These are phyloP conservation scores for Drosophila repleta DNA, from an alignment of 1,140 invertebrate genomes.

Conservation along the genomic window DNA sequence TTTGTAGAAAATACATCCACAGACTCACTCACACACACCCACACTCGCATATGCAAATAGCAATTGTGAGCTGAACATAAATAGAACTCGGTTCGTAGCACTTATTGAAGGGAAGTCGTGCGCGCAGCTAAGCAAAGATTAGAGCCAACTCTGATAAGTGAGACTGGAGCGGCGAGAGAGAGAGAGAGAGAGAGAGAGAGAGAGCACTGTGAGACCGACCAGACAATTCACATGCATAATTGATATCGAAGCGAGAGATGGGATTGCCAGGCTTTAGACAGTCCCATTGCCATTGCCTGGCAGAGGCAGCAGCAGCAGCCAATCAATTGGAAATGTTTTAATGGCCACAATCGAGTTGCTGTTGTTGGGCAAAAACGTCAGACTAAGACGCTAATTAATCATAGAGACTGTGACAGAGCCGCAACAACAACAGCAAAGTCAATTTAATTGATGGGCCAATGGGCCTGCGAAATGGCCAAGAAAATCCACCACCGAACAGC, in stretches of 20 bases:
- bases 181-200: too few species aligned
- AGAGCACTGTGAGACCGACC: background rate
- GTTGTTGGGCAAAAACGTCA: slow-evolving; percentile 43
- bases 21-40: background rate
- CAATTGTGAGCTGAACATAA: slow-evolving; percentile 37
- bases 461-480: slow-evolving; percentile 19
- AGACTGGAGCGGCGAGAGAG: background rate
- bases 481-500: slow-evolving; percentile 45
- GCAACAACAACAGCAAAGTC: slow-evolving; percentile 51
- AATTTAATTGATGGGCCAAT: slow-evolving; percentile 75
- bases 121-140: slow-evolving; percentile 29
- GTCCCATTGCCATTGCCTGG: background rate
- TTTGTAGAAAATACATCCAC: background rate
- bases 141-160: slow-evolving; percentile 20
- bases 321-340: slow-evolving; percentile 77
- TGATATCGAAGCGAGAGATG: slow-evolving; percentile 40
- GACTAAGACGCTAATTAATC: slow-evolving; percentile 80
- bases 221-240: slow-evolving; percentile 66
- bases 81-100: slow-evolving; percentile 8
- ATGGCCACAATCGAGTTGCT: slow-evolving; percentile 15
- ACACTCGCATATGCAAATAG: slow-evolving; percentile 24
- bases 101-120: slow-evolving; percentile 8
- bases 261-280: slow-evolving; percentile 30
- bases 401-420: slow-evolving; percentile 39
- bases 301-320: slow-evolving; percentile 31